phyloP scores from a whole-genome alignment of 2,888 invertebrate genomes.

The Orthosia gracilis region DNA sequence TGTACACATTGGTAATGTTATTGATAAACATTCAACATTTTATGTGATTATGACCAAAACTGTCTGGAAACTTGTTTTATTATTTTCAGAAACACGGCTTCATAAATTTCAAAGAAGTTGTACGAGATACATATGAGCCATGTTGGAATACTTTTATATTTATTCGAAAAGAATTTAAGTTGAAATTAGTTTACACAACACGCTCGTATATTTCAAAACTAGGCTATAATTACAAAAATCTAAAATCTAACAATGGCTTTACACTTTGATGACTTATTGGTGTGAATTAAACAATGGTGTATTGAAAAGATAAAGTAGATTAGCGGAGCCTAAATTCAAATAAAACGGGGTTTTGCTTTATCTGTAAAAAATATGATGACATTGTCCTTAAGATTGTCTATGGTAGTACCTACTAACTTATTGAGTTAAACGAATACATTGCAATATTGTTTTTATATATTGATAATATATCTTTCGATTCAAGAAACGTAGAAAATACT shows the following conservation, averaged over 20 bases:
- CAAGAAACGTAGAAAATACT: not conserved
- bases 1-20: conserved; percentile 38
- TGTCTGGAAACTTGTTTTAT: conserved; percentile 9
- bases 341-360: conserved; percentile 39
- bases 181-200: conserved; percentile 45
- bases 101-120: conserved; percentile 12
- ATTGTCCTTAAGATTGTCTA: not conserved
- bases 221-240: conserved; percentile 52
- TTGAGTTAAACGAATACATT: not conserved
- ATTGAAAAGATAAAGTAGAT: conserved; percentile 78
- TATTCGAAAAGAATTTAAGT: conserved; percentile 16
- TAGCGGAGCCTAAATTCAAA: conserved; percentile 33
- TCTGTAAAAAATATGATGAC: conserved; percentile 22
- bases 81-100: conserved; percentile 12
- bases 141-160: conserved; percentile 6
- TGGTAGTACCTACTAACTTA: not conserved
- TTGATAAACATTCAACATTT: conserved; percentile 48
- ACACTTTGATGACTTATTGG: conserved; percentile 66
- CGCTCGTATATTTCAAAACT: conserved; percentile 48
- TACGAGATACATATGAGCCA: not conserved
- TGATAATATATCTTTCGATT: not conserved
- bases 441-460: not conserved
- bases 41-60: conserved; percentile 8
- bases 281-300: conserved; percentile 73
- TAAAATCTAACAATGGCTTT: conserved; percentile 69